Base-by-base conservation (phyloP, 2,113 vertebrate species). In the Oncorhynchus masou region DNA sequence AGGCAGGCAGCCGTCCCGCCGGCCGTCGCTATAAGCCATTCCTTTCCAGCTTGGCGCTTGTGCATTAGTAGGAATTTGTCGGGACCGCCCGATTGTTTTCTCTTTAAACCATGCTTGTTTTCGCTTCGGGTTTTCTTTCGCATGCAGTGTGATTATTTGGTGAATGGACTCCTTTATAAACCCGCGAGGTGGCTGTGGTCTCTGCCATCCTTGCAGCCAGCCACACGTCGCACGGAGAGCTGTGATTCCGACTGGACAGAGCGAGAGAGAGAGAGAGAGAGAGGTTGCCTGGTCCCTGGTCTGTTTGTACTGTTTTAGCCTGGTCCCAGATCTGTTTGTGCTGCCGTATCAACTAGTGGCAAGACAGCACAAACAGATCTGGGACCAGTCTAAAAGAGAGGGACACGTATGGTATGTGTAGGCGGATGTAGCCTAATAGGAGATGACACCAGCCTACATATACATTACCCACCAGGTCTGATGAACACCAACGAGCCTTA, bases 151-250 rank as follows among this genome's bases (percentile, higher is more conserved):
- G 84, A 90, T 88, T 84, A 90, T 87, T 88, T 85, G 19, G 85
- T 93, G 90, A 93, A 93, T 91, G 86, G 87, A 81, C 79, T 85
- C 85, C 89, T 92, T 92, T 86, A 92, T 91, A 57, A 83, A 68
- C 81, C 31, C 31, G 75, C 25, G 81, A 88, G 88, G 85, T 85
- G 85, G 85, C 86, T 89, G 90, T 29, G 88, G 88, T 85, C 82
- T 68, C 51, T 1, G 54, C 78, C 49, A 76, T n/a, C 84, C 88
- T 70, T 49, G 70, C 88, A 86, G 88, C 87, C 83, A 86, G 89
- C 83, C 88, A 89, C 83, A 88, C 80, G 83, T 74, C 83, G 83
- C 77, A 78, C 72, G 1, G 11, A 22, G 20, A 4, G 9, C 39
- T 48, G 19, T 7, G 39, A 19, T 48, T 70, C 12, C 6, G 71